Conservation (phyloP, 1,140 invertebrate genomes). For the Drosophila carrolli region DNA sequence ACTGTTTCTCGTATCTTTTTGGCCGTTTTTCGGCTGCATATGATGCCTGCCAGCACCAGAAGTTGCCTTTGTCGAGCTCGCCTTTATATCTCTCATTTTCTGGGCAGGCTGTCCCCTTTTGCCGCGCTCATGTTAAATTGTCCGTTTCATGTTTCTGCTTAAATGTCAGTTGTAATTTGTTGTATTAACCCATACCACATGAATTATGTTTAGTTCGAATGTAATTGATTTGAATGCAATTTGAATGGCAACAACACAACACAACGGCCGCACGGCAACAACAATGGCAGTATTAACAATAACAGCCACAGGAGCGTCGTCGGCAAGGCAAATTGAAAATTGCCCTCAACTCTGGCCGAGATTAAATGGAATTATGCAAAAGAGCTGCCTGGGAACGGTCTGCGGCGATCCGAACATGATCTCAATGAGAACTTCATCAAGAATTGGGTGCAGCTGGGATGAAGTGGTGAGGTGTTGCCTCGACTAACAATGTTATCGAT, state of each 20-base stretch:
- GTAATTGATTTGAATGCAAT: slow-evolving; percentile 83
- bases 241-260: slow-evolving; percentile 69
- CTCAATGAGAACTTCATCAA: slow-evolving; percentile 51
- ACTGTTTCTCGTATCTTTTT: slow-evolving; percentile 55
- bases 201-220: slow-evolving; percentile 83
- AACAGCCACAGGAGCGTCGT: slow-evolving; percentile 69
- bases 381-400: slow-evolving; percentile 45
- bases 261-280: slow-evolving; percentile 37
- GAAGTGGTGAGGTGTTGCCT: slow-evolving; percentile 30
- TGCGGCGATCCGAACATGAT: slow-evolving; percentile 38
- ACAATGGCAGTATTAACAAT: slow-evolving; percentile 58
- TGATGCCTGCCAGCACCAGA: slow-evolving; percentile 57
- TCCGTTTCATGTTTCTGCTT: slow-evolving; percentile 81
- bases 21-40: slow-evolving; percentile 62
- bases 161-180: slow-evolving; percentile 83
- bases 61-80: slow-evolving; percentile 49
- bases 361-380: slow-evolving; percentile 74
- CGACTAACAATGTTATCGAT: slow-evolving; percentile 32
- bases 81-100: slow-evolving; percentile 27
- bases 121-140: slow-evolving; percentile 76
- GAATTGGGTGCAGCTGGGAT: slow-evolving; percentile 49
- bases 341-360: slow-evolving; percentile 69
- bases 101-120: slow-evolving; percentile 22
- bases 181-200: slow-evolving; percentile 82
- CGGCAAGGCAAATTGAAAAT: slow-evolving; percentile 68